These are phyloP conservation scores for Lytechinus pictus DNA, from an alignment of 35 echinoderm and acorn worm genomes.

Conservation along the genomic window DNA sequence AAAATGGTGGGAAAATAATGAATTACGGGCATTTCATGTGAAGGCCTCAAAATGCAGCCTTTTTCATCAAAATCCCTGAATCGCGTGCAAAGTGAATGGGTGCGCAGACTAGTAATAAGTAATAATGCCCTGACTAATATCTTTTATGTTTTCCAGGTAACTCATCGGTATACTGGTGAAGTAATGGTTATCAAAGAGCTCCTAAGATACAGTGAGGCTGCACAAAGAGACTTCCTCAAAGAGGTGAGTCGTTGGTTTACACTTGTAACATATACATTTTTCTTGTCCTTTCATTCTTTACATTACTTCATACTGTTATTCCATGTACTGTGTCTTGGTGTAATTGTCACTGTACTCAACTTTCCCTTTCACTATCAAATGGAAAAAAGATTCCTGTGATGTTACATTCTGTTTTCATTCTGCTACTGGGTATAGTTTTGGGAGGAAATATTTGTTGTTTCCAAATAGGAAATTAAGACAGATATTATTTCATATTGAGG, in stretches of 20 bases:
- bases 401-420: not conserved
- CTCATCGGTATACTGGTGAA: conserved; percentile 86
- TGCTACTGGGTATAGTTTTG: too few species aligned
- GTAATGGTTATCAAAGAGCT: conserved; percentile 98
- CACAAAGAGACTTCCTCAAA: conserved; percentile 92
- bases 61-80: too few species aligned
- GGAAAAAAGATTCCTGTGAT: not conserved
- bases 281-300: not conserved
- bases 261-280: not conserved
- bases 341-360: not conserved
- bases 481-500: too few species aligned
- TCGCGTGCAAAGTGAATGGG: too few species aligned
- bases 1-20: too few species aligned
- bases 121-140: too few species aligned
- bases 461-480: too few species aligned
- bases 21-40: too few species aligned
- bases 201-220: conserved; percentile 84
- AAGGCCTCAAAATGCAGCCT: too few species aligned
- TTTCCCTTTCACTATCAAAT: not conserved
- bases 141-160: conserved; percentile 61
- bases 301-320: not conserved
- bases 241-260: conserved; percentile 58
- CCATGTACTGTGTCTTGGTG: not conserved
- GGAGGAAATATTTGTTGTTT: too few species aligned
- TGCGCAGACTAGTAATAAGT: too few species aligned